Percentiles rank a stretch among this genome's conserved stretches.
phyloP scores from a whole-genome alignment of 2,113 vertebrate species.

The Mormyrus lacerda region DNA sequence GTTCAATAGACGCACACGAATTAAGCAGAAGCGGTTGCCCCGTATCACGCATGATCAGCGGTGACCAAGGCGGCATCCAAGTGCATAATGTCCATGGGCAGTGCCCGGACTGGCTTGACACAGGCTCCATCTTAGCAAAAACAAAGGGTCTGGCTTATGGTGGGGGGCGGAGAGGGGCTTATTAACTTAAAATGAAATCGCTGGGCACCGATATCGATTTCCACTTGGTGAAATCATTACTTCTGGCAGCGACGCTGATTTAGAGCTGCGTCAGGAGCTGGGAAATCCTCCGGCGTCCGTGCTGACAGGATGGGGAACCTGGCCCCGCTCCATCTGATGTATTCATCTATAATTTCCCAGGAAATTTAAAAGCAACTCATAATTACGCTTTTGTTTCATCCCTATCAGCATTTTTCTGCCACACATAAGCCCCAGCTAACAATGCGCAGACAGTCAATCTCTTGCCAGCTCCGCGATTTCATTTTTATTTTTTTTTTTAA shows the following conservation, averaged over 20 bases:
- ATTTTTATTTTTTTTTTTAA: conserved; percentile 44
- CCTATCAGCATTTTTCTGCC: conserved; percentile 60
- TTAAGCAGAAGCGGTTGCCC: too few species aligned
- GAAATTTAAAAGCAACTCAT: conserved; percentile 45
- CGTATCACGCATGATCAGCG: too few species aligned
- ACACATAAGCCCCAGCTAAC: conserved; percentile 49
- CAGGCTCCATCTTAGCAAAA: not conserved
- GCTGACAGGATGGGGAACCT: conserved; percentile 37
- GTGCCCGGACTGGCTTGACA: not conserved
- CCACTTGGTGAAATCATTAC: conserved; percentile 32
- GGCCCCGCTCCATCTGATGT: conserved; percentile 44
- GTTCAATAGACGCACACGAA: too few species aligned
- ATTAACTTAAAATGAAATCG: conserved; percentile 1
- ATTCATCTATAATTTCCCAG: conserved; percentile 48
- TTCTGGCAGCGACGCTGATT: conserved; percentile 17
- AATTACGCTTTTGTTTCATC: conserved; percentile 53
- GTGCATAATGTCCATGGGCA: too few species aligned
- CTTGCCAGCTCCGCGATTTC: conserved; percentile 48
- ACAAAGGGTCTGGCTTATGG: not conserved
- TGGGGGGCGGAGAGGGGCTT: not conserved
- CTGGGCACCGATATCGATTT: conserved; percentile 19
- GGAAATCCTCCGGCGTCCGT: conserved; percentile 34
- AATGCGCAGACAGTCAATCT: conserved; percentile 40
- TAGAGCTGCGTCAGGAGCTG: conserved; percentile 25
- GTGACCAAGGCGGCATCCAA: too few species aligned